Conservation (phyloP, 2,888 invertebrate species). For the Lepeophtheirus nordmannii region DNA sequence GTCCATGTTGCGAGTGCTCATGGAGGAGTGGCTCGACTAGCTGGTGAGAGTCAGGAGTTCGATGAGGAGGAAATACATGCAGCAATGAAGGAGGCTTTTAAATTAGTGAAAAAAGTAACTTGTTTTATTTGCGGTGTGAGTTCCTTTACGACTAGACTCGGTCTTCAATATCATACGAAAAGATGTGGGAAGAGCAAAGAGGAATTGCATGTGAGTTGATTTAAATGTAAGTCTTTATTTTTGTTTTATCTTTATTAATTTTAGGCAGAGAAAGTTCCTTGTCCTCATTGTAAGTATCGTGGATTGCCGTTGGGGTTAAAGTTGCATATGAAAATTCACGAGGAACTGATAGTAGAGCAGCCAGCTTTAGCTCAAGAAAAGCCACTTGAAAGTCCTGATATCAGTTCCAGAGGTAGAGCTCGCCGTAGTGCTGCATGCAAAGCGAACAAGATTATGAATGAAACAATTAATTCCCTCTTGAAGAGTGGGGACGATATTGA, state of each 20-base stretch:
- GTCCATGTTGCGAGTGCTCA: background rate
- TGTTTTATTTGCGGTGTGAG: background rate
- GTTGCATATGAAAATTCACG: background rate
- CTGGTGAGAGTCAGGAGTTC: background rate
- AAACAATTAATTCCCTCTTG: background rate
- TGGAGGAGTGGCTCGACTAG: constrained; percentile 3
- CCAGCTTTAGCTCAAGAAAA: background rate
- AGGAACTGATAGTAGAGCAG: background rate
- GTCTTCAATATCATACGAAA: constrained; percentile 3
- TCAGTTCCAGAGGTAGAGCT: background rate
- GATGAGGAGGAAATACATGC: background rate
- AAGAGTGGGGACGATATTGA: background rate
- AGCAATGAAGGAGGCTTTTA: background rate
- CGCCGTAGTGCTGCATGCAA: background rate
- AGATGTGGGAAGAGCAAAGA: background rate
- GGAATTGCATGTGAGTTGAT: constrained; percentile 2
- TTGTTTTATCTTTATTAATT: background rate
- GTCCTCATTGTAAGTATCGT: constrained; percentile 8
- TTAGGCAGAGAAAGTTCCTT: background rate
- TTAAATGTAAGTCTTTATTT: background rate
- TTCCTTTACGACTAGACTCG: background rate
- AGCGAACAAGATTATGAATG: background rate
- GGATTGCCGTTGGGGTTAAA: background rate
- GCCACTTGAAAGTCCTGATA: background rate
- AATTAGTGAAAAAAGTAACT: background rate